Base-by-base conservation (phyloP, 2,113 vertebrate species). In the Dinomys branickii region DNA sequence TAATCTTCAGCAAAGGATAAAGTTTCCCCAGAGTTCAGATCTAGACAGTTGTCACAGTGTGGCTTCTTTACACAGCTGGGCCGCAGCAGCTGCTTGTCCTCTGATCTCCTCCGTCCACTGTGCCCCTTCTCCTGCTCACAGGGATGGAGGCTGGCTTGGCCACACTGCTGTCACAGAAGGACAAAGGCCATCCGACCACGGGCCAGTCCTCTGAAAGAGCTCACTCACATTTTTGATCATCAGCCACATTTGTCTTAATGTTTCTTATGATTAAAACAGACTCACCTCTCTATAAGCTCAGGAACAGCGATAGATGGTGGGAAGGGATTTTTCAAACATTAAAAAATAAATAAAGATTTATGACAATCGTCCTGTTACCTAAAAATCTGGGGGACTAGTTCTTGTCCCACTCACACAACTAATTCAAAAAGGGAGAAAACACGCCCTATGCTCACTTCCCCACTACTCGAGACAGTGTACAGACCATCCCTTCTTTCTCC, bases 1-100 rank as follows among this genome's bases (percentile, higher is more conserved):
- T 47, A 30, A 54, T 85, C 92, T 96, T 91, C 67, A 81, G 44
- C 26, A 82, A 94, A 95, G 35, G 44, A 44, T 38, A 90, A 86
- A 3, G 69, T 82, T 93, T 90, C 20, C 92, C 38, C 9, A n/a
- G 78, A 94, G 80, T 78, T 65, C 9, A 22, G 50, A 87, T 92
- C 83, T 52, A 20, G 20, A 56, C 3, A 78, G 20, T 20, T 5
- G 20, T 56, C 61, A 52, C 0, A 4, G 35, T 0, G 1, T 41
- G 85, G 75, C 38, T 61, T 69, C 24, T 7, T n/a, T 28, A 38
- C 77, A 13, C 7, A 20, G 78, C 3, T 5, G 50, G 67, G 65
- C 63, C 47, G 75, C 85, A 11, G 52, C 50, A 65, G 91, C 88
- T 71, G 67, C 20, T 41, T 24, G 28, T 81, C 28, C 38, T 88